Evolutionary conservation across 2,797 vertebrate genomes (phyloP), one percentile per base, ranked within the genome.

Genomic region (Spizella passerina): DNA sequence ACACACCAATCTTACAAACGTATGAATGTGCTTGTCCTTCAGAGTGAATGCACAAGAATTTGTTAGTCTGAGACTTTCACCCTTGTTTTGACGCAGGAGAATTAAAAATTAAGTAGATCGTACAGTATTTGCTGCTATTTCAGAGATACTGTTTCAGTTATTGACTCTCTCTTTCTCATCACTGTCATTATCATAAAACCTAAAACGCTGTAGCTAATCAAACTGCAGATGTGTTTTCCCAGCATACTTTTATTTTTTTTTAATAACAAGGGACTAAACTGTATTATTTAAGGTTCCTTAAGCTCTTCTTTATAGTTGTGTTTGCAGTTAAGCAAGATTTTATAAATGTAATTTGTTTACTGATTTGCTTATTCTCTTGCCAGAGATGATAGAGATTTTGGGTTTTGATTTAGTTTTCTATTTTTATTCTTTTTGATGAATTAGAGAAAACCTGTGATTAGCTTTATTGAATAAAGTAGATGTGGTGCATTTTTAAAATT

Each of bases 11-110:
- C 90, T 69, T 44, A 76, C 66, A 84, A 56, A 94, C 90, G 88
- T 96, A 96, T 96, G 94, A 96, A 96, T 94, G 96, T 95, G 86
- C 94, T 96, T 96, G 94, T 96, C 96, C 96, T 96, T 96, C 96
- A 96, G 96, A 96, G 96, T 96, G 96, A 96, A 96, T 96, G 96
- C 96, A 95, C 88, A 79, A 92, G 91, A 87, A 66, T 80, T 79
- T 73, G 66, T 70, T 93, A 90, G 93, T 80, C 72, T 10, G 12
- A 94, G 83, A 86, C 43, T 90, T 95, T 82, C 73, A 88, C 90
- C 90, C 92, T 94, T 90, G 92, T 91, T 94, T 59, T 82, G 70
- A 52, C 7, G 56, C 80, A 93, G 70, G 55, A 88, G 75, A 84
- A 75, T 86, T 88, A 88, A 94, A 90, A 89, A 80, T 93, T 82